Conservation (phyloP, 2,113 vertebrate genomes). For the Xyliphius kryptos region DNA sequence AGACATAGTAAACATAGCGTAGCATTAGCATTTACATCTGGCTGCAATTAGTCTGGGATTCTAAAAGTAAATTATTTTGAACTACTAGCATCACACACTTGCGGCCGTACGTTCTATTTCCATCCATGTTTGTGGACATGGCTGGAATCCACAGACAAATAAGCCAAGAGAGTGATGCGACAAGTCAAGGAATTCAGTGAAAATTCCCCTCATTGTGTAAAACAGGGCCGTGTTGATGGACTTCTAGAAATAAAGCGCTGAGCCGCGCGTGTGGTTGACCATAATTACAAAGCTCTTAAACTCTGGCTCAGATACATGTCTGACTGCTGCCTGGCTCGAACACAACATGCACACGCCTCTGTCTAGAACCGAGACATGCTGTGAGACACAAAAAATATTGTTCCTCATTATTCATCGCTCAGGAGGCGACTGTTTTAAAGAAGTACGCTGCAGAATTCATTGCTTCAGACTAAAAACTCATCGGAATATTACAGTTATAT, state of each 20-base stretch:
- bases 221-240: slow-evolving; percentile 58
- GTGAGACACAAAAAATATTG: slow-evolving; percentile 35
- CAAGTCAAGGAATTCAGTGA: slow-evolving; percentile 34
- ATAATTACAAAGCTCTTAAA: slow-evolving; percentile 71
- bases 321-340: slow-evolving; percentile 48
- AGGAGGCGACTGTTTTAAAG: too few relatives aligned
- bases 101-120: not conserved
- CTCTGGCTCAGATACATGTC: slow-evolving; percentile 54
- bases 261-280: slow-evolving; percentile 64
- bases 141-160: slow-evolving; percentile 18
- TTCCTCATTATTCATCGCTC: too few relatives aligned
- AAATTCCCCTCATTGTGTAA: slow-evolving; percentile 61
- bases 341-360: slow-evolving; percentile 27
- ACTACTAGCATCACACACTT: slow-evolving; percentile 1
- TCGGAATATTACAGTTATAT: too few relatives aligned
- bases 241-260: slow-evolving; percentile 68
- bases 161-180: slow-evolving; percentile 23
- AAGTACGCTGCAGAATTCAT: too few relatives aligned
- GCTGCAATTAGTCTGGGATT: slow-evolving; percentile 2
- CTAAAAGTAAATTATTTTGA: slow-evolving; percentile 1
- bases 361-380: slow-evolving; percentile 23
- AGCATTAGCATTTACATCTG: not conserved
- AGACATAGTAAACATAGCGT: too few relatives aligned
- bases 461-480: too few relatives aligned
- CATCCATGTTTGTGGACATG: slow-evolving; percentile 6